Evolutionary conservation across 2,888 invertebrate species (phyloP), one percentile per base, ranked within the genome.

Genomic region (Gryllus longicercus): DNA sequence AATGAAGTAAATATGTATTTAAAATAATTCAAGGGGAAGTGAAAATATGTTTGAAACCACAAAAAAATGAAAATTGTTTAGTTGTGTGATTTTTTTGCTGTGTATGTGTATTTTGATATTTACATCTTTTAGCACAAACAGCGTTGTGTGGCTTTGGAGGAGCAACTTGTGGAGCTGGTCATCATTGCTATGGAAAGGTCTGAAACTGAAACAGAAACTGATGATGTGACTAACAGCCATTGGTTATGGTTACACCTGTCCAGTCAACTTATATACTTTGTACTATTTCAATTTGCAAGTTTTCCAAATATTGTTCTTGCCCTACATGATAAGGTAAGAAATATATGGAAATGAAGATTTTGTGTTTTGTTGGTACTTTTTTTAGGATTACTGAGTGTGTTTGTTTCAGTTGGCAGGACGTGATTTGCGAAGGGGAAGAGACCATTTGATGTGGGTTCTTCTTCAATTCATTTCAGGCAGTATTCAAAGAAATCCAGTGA

Each of bases 401-500:
- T 79, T 79, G 78, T 86, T 87, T 16, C 83, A 92, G 91, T 87
- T 96, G 74, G 91, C 93, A 76, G 93, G 93, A 11, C 90, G 94
- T 83, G 95, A 96, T 85, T 89, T 97, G 86, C 91, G 94, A 82
- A 95, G 96, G 87, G 97, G 98, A 0, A 90, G 99, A 78, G 98
- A 98, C 87, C 97, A 99, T 85, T 89, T 99, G n/a, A 99, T 99
- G 98, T 99, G 99, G 98, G 95, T 97, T 25, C 88, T 99, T 23
- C 88, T 99, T 76, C 99, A 99, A 88, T 98, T 97, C 85, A 96
- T 99, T 84, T 98, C 98, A 0, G 98, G 98, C 78, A 97, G 96
- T 85, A 97, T 97, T 85, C 96, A 97, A 86, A 93, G 97, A 84
- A 97, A 97, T 88, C 95, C 97, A 0, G 92, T 94, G 86, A 87